Conservation (phyloP, 2,888 invertebrate genomes). For the Scaptodrosophila latifasciaeformis region DNA sequence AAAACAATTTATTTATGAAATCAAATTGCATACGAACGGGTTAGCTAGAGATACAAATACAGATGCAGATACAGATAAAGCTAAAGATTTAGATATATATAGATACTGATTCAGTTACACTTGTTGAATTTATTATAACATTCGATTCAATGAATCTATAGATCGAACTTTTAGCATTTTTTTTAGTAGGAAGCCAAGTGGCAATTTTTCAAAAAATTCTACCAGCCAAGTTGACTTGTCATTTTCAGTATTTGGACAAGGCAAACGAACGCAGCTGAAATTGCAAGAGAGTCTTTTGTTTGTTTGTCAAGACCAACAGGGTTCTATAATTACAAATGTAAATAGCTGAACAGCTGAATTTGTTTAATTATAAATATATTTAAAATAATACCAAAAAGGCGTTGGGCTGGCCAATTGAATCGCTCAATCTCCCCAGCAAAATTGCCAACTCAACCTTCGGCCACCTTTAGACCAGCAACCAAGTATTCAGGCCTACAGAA, state of each 20-base stretch:
- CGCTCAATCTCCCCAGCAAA: slow-evolving; percentile 47
- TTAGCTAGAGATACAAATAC: not conserved
- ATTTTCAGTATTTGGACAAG: slow-evolving; percentile 13
- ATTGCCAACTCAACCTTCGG: slow-evolving; percentile 4
- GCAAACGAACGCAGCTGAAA: slow-evolving; percentile 22
- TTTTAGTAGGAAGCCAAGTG: too few species aligned
- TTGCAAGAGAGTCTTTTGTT: not conserved
- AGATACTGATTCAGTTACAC: slow-evolving; percentile 44
- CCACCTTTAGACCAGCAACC: too few species aligned
- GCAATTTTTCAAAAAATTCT: not conserved
- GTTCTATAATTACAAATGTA: slow-evolving; percentile 30
- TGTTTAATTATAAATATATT: slow-evolving; percentile 60
- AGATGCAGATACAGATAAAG: slow-evolving; percentile 20
- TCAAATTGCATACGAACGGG: slow-evolving; percentile 59
- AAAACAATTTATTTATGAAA: slow-evolving; percentile 61
- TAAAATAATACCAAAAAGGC: slow-evolving; percentile 65
- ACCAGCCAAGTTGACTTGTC: not conserved
- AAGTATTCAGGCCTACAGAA: not conserved
- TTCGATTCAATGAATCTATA: slow-evolving; percentile 58
- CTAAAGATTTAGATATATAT: slow-evolving; percentile 24
- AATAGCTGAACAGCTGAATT: slow-evolving; percentile 1
- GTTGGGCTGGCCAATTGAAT: slow-evolving; percentile 58
- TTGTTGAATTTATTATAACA: slow-evolving; percentile 63
- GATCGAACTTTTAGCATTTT: too few species aligned
- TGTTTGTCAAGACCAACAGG: slow-evolving; percentile 24